Evolutionary conservation across 1,140 invertebrate species (phyloP), one percentile per base, ranked within the genome.

Genomic region (Neodiprion virginianus): DNA sequence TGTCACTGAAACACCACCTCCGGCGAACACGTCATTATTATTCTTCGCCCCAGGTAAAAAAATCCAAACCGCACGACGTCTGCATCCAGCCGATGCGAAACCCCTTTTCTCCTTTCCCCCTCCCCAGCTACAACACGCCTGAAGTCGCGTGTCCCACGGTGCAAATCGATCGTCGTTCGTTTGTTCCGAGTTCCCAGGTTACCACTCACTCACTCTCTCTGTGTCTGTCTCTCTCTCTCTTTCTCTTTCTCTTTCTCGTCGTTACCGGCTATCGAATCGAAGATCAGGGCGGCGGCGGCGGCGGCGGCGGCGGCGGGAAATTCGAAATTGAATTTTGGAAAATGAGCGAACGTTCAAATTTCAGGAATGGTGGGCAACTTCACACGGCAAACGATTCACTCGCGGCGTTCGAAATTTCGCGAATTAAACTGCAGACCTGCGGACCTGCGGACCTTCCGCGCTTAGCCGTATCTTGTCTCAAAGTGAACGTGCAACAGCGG

Each of bases 111-210:
- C 28, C 28, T 40, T 40, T 40, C 28, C 2, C 28, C 28, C 28
- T 40, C 28, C 28, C 53, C 53, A 12, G 8, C 53, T 0, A 61
- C 53, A 61, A 61, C 11, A 61, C 53, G n/a, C 11, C 53, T 17
- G 53, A 61, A 61, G 53, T 61, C 53, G 53, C 53, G 53, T 61
- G 53, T 61, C 53, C 8, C 53, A 71, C 73, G 77, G 74, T 79
- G 53, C 50, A 66, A 67, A 73, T 74, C 73, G 77, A 74, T 77
- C 71, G 40, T 69, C 76, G 77, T 74, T 69, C 49, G 76, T 69
- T 74, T 65, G 71, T 76, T 72, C 50, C 68, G 61, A 71, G 61
- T 74, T 77, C 77, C 78, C 78, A 67, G 74, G 75, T 79, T 76
- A 75, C 71, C 48, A 9, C 21, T n/a, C 53, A 10, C 8, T 53